These are phyloP conservation scores for Megaleporinus macrocephalus DNA, from an alignment of 2,113 vertebrate genomes.

Conservation along the genomic window DNA sequence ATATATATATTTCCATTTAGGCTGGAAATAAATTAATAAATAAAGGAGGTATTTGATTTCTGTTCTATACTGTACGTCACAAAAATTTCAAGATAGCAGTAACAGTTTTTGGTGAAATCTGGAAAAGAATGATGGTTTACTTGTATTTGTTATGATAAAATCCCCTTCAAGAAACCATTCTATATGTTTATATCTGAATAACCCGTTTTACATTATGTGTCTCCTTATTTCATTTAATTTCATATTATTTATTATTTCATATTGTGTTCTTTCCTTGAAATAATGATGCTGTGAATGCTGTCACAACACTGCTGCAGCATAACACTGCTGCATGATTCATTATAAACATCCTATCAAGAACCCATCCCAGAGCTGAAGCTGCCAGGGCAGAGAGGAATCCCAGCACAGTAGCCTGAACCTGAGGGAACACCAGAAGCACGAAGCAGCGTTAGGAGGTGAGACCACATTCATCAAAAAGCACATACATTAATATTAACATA, in stretches of 20 bases:
- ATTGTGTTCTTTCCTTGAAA: conserved; percentile 80
- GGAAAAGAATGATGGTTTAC: background rate
- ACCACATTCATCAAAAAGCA: background rate
- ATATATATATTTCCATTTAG: too few relatives aligned
- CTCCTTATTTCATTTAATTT: background rate
- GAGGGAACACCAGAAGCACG: background rate
- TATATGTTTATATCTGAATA: background rate
- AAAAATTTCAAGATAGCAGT: too few relatives aligned
- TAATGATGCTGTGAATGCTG: conserved; percentile 86
- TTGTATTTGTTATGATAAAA: background rate
- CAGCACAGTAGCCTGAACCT: conserved; percentile 94
- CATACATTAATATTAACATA: too few relatives aligned
- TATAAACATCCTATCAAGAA: conserved; percentile 79
- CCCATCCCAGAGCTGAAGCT: conserved; percentile 81
- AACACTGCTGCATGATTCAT: conserved; percentile 80
- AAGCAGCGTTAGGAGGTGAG: background rate
- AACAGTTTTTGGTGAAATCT: background rate
- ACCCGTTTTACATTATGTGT: background rate
- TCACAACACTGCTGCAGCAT: conserved; percentile 87
- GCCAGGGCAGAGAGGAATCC: conserved; percentile 89
- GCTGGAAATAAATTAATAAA: too few relatives aligned
- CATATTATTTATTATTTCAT: too few relatives aligned
- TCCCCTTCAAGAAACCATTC: background rate
- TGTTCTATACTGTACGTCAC: too few relatives aligned
- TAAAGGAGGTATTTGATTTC: too few relatives aligned